phyloP scores from a whole-genome alignment of 2,888 invertebrate species.

The Drosophila infuscata region DNA sequence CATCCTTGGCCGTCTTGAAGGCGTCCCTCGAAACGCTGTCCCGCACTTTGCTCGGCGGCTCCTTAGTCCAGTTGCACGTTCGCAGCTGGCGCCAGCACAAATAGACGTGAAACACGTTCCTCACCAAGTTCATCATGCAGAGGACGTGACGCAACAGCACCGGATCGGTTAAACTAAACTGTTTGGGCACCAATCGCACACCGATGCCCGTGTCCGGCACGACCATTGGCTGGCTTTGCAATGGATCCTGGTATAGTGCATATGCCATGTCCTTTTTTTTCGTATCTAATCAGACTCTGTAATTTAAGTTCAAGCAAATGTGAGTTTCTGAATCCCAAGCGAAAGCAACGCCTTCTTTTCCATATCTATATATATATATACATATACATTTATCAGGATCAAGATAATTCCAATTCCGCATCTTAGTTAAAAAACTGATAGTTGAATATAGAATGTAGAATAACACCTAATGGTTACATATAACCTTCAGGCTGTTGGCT shows the following conservation, averaged over 20 bases:
- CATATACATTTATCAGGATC: too few species aligned
- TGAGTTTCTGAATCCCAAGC: neutral
- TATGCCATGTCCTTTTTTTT: slow-evolving; percentile 3
- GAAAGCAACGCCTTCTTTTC: neutral
- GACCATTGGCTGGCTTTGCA: slow-evolving; percentile 41
- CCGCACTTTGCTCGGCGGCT: slow-evolving; percentile 15
- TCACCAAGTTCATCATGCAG: slow-evolving; percentile 30
- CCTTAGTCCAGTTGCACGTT: neutral
- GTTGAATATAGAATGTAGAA: too few species aligned
- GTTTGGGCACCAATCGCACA: slow-evolving; percentile 18
- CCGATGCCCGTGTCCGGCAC: slow-evolving; percentile 20
- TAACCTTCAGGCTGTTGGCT: neutral
- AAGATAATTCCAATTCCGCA: neutral
- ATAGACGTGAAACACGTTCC: slow-evolving; percentile 37
- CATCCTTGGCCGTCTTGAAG: slow-evolving; percentile 31
- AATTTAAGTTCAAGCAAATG: neutral
- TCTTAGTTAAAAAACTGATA: neutral
- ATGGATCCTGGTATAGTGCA: slow-evolving; percentile 51
- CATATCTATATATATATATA: neutral
- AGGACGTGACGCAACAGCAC: slow-evolving; percentile 55
- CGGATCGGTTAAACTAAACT: slow-evolving; percentile 35
- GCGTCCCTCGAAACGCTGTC: slow-evolving; percentile 13
- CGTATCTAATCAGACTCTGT: neutral
- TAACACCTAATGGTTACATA: too few species aligned
- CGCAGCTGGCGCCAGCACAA: slow-evolving; percentile 59